Conservation (phyloP, 2,888 invertebrate species). For the Xestia c-nigrum region DNA sequence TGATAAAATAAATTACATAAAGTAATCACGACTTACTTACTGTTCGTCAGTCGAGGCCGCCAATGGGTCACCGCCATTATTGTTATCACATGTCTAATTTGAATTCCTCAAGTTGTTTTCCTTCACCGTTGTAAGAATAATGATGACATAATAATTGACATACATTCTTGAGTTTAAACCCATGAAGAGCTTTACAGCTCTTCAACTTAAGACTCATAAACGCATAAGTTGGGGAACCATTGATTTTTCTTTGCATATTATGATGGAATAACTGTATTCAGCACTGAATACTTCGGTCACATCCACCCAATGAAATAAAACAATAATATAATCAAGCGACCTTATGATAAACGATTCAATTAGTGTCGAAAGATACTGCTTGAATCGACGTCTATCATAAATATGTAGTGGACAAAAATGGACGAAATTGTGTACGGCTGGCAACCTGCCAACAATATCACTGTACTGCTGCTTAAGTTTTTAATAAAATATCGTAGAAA, state of each 20-base stretch:
- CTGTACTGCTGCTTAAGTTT: conserved; percentile 28
- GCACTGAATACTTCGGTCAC: background rate
- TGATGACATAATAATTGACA: background rate
- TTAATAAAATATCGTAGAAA: conserved; percentile 35
- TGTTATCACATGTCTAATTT: no score
- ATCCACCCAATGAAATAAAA: background rate
- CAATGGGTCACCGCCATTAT: no score
- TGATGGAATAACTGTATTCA: background rate
- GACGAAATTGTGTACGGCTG: conserved; percentile 23
- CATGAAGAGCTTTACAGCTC: no score
- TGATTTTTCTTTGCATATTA: background rate
- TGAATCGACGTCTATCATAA: conserved; percentile 36
- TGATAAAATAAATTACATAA: no score
- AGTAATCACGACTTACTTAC: no score
- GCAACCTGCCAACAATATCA: conserved; percentile 47
- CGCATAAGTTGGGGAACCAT: background rate
- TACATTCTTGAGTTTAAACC: background rate
- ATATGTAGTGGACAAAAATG: conserved; percentile 52
- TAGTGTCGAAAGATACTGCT: conserved; percentile 41
- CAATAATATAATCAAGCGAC: conserved; percentile 11
- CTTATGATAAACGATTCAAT: conserved; percentile 43
- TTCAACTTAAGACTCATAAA: no score
- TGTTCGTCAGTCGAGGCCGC: no score
- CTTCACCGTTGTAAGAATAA: background rate
- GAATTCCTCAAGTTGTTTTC: background rate